These are phyloP conservation scores for Helicoverpa armigera DNA, from an alignment of 1,140 invertebrate species.

Conservation along the genomic window DNA sequence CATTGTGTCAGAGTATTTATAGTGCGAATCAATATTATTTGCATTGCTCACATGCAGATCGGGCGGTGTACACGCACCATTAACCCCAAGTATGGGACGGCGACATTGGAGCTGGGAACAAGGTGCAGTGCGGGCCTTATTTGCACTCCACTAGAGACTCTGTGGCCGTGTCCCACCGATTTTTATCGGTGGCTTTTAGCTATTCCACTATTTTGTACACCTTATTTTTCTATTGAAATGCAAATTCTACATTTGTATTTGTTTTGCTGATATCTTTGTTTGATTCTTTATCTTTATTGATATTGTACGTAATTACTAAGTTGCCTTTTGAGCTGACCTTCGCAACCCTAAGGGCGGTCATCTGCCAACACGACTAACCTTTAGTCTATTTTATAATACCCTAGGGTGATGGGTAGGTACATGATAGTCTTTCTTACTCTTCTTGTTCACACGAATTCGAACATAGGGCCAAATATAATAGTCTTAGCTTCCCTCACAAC, in stretches of 20 bases:
- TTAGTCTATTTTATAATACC: slow-evolving; percentile 20
- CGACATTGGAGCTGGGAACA: slow-evolving; percentile 18
- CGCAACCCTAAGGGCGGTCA: slow-evolving; percentile 27
- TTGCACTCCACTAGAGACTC: slow-evolving; percentile 12
- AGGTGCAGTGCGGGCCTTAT: slow-evolving; percentile 10
- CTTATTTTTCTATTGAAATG: slow-evolving; percentile 5
- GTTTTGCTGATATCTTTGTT: background rate
- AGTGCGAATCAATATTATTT: slow-evolving; percentile 34
- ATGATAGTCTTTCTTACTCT: background rate
- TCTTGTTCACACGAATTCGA: no score
- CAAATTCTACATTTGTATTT: background rate
- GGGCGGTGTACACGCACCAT: slow-evolving; percentile 29
- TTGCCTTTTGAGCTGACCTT: slow-evolving; percentile 25
- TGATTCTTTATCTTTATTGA: background rate
- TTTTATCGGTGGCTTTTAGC: background rate
- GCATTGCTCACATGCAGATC: slow-evolving; percentile 31
- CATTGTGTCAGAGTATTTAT: slow-evolving; percentile 25
- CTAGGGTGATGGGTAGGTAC: background rate
- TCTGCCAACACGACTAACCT: slow-evolving; percentile 18
- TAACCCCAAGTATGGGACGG: slow-evolving; percentile 23
- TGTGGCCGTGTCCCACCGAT: background rate
- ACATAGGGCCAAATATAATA: no score
- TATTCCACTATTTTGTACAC: background rate
- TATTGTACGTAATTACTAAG: background rate
- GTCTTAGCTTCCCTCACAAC: no score